Evolutionary conservation across 2,797 vertebrate genomes (phyloP).

Genomic region (Megalops cyprinoides): DNA sequence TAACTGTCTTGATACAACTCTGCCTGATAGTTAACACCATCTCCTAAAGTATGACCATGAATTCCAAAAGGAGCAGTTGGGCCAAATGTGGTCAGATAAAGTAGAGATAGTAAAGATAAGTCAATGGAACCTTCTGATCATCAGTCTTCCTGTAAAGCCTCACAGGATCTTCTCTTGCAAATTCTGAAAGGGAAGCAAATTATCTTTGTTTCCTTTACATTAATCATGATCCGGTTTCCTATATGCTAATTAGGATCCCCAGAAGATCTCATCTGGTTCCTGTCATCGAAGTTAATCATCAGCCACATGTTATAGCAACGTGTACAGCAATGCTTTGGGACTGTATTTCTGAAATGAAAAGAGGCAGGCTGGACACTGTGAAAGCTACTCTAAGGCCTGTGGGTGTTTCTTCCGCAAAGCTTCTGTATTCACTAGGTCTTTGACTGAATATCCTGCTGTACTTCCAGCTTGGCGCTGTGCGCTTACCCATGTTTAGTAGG

Average conservation of each 20-base stretch:
- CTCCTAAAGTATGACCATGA: neutral
- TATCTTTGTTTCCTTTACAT: constrained; percentile 11
- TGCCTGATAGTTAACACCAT: neutral
- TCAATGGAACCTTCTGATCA: neutral
- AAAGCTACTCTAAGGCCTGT: neutral
- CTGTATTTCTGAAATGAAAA: neutral
- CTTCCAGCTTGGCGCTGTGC: neutral
- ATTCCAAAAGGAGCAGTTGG: too few relatives aligned
- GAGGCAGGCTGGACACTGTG: neutral
- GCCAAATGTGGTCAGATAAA: too few relatives aligned
- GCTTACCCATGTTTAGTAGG: neutral
- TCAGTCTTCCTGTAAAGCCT: neutral
- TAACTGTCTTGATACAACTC: too few relatives aligned
- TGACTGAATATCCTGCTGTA: neutral
- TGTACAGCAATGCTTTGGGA: neutral
- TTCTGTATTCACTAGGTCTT: neutral
- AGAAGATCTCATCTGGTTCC: constrained; percentile 56
- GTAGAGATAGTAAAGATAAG: neutral
- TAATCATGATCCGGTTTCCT: constrained; percentile 55
- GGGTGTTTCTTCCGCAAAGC: neutral
- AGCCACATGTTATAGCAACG: neutral
- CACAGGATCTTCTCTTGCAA: neutral
- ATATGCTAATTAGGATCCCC: constrained; percentile 77
- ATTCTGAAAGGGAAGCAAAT: neutral
- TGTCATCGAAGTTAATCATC: constrained; percentile 16